A percentile compares a stretch with the other conserved stretches of the same genome.
phyloP scores from a whole-genome alignment of 2,113 vertebrate species.

The Leptocoma aspasia region DNA sequence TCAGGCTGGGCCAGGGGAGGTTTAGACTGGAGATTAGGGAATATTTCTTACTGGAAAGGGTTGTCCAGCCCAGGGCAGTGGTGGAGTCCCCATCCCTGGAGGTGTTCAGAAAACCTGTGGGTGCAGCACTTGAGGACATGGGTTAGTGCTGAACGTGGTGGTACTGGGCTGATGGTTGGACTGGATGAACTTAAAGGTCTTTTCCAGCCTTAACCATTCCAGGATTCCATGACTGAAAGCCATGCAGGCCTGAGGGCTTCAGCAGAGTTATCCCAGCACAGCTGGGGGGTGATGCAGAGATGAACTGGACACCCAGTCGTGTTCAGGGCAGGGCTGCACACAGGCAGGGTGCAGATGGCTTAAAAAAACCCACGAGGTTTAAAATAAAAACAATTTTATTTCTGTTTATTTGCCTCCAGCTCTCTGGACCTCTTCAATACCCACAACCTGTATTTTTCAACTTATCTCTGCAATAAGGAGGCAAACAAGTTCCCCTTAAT shows the following conservation, averaged over 20 bases:
- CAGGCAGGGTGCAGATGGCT: not conserved
- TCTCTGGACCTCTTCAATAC: not conserved
- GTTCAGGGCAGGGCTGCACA: fast-evolving
- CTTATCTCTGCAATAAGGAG: not conserved
- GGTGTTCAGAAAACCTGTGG: not conserved
- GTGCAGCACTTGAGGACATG: fast-evolving
- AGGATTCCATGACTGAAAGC: not conserved
- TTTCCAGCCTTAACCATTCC: not conserved
- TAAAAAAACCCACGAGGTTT: not conserved
- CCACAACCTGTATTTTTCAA: not conserved
- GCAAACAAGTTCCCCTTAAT: not conserved
- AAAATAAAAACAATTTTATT: not conserved
- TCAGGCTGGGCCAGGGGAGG: not conserved
- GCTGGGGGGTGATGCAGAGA: not conserved
- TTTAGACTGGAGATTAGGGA: fast-evolving
- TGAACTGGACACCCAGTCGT: not conserved
- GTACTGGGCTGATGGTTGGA: not conserved
- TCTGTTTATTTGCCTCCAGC: not conserved
- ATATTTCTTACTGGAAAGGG: not conserved
- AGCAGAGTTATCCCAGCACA: not conserved
- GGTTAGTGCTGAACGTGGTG: not conserved
- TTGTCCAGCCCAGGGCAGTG: not conserved
- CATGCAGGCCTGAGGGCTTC: not conserved
- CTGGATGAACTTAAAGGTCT: not conserved
- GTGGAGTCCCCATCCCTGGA: not conserved